A percentile compares a stretch with the other conserved stretches of the same genome.
Evolutionary conservation across 2,113 vertebrate species (phyloP).

Genomic region (Lathamus discolor): DNA sequence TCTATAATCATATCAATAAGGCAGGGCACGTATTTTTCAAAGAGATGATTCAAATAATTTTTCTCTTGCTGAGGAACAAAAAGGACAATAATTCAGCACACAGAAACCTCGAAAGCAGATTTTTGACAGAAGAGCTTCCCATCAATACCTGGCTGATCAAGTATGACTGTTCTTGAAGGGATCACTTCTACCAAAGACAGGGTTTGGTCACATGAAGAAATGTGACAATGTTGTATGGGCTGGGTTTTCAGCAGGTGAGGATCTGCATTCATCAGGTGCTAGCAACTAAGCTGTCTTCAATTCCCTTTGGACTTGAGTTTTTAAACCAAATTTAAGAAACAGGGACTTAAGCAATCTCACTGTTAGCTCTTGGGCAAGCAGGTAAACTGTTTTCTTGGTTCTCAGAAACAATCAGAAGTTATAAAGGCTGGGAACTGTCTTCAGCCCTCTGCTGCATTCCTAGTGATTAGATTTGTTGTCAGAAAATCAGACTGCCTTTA

Average conservation of each 20-base stretch:
- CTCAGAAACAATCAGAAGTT: background rate
- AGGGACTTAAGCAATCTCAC: background rate
- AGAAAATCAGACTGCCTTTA: background rate
- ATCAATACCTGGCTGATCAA: background rate
- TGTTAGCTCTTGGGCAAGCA: background rate
- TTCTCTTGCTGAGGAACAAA: slow-evolving; percentile 72
- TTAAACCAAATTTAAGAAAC: background rate
- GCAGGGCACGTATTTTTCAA: slow-evolving; percentile 88
- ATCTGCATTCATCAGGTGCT: background rate
- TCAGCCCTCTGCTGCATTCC: background rate
- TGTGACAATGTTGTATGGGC: background rate
- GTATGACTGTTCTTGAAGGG: background rate
- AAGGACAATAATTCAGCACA: background rate
- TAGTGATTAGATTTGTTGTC: background rate
- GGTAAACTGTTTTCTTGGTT: background rate
- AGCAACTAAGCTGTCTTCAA: background rate
- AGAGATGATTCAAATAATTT: slow-evolving; percentile 76
- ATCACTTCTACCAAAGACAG: background rate
- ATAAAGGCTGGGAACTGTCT: background rate
- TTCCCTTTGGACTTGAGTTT: background rate
- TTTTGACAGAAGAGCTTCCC: background rate
- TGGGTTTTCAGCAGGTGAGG: background rate
- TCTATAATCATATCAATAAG: slow-evolving; percentile 90
- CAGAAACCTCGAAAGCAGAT: background rate
- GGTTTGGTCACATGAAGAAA: background rate